Evolutionary conservation across 2,888 invertebrate genomes (phyloP), one percentile per base, ranked within the genome.

Genomic region (Torymus auratus): DNA sequence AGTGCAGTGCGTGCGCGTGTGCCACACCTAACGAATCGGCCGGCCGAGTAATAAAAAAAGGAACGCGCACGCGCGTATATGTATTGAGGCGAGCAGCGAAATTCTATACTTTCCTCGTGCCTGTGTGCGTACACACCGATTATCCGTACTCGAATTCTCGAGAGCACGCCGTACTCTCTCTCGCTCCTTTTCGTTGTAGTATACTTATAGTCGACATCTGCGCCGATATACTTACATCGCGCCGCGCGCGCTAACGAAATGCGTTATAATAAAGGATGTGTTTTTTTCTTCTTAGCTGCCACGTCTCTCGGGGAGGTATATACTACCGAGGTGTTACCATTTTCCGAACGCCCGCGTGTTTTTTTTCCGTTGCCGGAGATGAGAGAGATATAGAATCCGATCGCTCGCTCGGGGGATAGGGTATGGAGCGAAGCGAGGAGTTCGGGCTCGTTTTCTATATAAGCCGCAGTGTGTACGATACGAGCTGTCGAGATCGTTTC

Each of bases 21-120:
- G 68, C 61, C 61, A 69, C 68, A 76, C 77, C 70, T 77, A 52
- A 70, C 50, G 64, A 77, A 65, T 77, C 60, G 55, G 17, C 17
- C 68, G 72, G 17, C 3, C 15, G 28, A 23, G 13, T 13, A 61
- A 69, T 12, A 60, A 70, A 70, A 28, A 70, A 65, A 71, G n/a
- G 60, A 58, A 62, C 15, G 17, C 15, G 28, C 10, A 14, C 53
- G 20, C 53, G 41, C 23, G 23, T 28, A 53, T 2, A 15, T 17
- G 15, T 50, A 41, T 41, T 7, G 58, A 68, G 11, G 71, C 50
- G 71, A 17, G 28, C 68, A 76, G 55, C 41, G 71, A 76, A 78
- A 78, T 71, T 65, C 77, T 78, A 78, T 72, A 78, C 72, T 72
- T 78, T 78, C 53, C 41, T 1, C 41, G 41, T 41, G 41, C 41